phyloP scores from a whole-genome alignment of 2,888 invertebrate genomes.

The Frankliniella fusca region DNA sequence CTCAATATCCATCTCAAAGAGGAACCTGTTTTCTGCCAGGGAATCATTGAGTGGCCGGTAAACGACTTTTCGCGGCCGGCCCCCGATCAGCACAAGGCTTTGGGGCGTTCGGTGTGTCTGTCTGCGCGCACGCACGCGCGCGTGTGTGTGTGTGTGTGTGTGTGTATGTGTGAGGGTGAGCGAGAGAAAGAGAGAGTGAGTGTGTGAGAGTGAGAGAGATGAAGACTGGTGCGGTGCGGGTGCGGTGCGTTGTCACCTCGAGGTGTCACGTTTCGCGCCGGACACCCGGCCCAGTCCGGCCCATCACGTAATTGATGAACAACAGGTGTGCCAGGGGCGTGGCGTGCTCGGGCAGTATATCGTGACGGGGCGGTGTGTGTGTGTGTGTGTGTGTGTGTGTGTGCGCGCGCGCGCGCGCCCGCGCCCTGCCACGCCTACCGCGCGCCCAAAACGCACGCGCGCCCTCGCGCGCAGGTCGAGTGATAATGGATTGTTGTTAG shows the following conservation, averaged over 20 bases:
- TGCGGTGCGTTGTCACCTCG: too few relatives aligned
- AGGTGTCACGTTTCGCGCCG: background rate
- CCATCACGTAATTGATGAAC: background rate
- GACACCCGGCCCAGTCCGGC: background rate
- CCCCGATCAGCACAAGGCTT: background rate
- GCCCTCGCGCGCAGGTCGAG: background rate
- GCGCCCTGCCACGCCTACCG: background rate
- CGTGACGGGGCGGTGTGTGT: background rate
- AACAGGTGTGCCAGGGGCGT: conserved; percentile 4
- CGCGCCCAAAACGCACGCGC: background rate
- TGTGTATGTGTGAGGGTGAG: background rate
- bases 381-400: background rate
- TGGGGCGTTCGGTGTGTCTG: too few relatives aligned
- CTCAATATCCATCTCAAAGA: background rate
- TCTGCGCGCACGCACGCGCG: too few relatives aligned
- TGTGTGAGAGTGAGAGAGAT: background rate
- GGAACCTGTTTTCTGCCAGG: background rate
- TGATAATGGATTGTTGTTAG: conserved; percentile 13
- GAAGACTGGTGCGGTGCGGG: background rate
- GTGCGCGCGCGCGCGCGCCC: background rate
- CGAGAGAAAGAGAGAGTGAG: background rate
- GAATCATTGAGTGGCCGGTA: background rate
- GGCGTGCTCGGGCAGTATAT: background rate
- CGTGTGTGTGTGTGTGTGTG: background rate
- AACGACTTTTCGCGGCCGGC: background rate